A percentile compares a stretch with the other conserved stretches of the same genome.
Conservation (phyloP, 2,797 vertebrate species). For the Tenualosa ilisha region DNA sequence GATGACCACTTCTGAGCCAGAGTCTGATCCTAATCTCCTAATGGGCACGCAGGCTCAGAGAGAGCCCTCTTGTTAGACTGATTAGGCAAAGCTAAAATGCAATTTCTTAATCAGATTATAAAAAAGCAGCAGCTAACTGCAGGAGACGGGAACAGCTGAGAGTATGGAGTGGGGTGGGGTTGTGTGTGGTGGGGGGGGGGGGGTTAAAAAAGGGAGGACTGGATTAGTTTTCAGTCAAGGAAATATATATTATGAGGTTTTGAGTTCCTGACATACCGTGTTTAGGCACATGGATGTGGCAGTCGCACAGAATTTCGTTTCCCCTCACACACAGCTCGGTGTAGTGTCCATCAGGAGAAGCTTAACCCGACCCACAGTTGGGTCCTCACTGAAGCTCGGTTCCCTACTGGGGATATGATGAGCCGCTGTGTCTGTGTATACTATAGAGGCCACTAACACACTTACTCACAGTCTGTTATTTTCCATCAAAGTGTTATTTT, state of each 20-base stretch:
- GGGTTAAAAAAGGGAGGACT: not conserved
- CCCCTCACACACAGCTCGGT: not conserved
- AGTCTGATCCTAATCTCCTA: slow-evolving; percentile 61
- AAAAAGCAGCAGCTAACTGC: not conserved
- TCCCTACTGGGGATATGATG: not conserved
- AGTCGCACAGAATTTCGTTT: not conserved
- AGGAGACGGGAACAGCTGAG: not conserved
- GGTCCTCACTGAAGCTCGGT: not conserved
- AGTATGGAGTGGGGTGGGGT: not conserved
- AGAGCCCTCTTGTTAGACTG: slow-evolving; percentile 67
- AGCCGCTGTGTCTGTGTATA: not conserved
- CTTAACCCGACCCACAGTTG: not conserved
- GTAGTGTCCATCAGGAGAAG: not conserved
- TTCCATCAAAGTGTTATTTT: not conserved
- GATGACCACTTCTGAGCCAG: slow-evolving; percentile 62
- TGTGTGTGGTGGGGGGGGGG: not conserved
- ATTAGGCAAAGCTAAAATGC: slow-evolving; percentile 70
- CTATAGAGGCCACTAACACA: not conserved
- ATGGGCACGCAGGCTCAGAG: slow-evolving; percentile 66
- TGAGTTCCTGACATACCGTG: not conserved
- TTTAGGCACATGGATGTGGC: not conserved
- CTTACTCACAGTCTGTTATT: not conserved
- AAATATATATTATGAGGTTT: not conserved
- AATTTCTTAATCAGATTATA: slow-evolving; percentile 71
- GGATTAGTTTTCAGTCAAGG: not conserved